Evolutionary conservation across 2,888 invertebrate species (phyloP), one percentile per base, ranked within the genome.

Genomic region (Eupithecia dodoneata): DNA sequence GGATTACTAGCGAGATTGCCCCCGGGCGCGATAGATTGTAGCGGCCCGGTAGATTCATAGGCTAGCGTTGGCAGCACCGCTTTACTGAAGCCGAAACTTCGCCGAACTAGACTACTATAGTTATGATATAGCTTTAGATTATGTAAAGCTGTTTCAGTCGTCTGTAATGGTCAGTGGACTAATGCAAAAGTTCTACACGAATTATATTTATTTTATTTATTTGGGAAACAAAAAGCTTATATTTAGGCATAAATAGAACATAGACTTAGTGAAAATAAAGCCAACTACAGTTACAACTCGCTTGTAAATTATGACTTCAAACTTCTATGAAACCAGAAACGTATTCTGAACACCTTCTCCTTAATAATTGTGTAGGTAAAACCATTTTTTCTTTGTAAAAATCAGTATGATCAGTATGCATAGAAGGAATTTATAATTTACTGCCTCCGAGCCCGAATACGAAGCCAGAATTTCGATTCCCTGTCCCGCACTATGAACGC

Each of bases 1-100:
- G 88, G 87, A 89, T 90, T 88, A 89, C 87, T 83, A 80, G 82
- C 81, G 85, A 81, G 81, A 87, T 85, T 85, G 85, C 86, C 82
- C 80, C 79, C 80, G 78, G 81, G 81, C 78, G 80, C 85, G 80
- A 86, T 85, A 86, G 83, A 83, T 83, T 80, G 83, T 78, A 44
- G 72, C 78, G 80, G 77, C 79, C 72, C 72, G 73, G 85, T 83
- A 87, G 87, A 88, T 86, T 84, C 84, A 83, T 82, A 81, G 80
- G 79, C 71, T 74, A 70, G 69, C 13, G 74, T n/a, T 44, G 74
- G 70, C n/a, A 15, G 41, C 18, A 72, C 82, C 80, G 83, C 66
- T 66, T 77, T 79, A 77, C 72, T 79, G 72, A 81, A 79, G 75
- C 81, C 81, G 70, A 71, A 76, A 49, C n/a, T 45, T 66, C 52